Conservation (phyloP, 2,888 invertebrate genomes). For the Drosophila falleni region DNA sequence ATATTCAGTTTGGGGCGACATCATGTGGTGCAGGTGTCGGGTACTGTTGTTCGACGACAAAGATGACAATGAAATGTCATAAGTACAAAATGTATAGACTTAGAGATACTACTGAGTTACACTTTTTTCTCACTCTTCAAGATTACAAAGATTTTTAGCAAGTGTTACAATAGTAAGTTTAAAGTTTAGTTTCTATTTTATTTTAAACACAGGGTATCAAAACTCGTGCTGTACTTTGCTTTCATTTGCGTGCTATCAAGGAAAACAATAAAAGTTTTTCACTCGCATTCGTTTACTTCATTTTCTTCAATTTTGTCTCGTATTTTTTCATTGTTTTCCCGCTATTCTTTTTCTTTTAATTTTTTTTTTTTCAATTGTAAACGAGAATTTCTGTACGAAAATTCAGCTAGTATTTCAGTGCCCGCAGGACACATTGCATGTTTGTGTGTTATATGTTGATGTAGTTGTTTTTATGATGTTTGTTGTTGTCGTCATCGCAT, state of each 20-base stretch:
- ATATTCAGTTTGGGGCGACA: conserved; percentile 15
- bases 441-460: conserved; percentile 2
- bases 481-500: conserved; percentile 19
- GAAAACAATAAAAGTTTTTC: conserved; percentile 51
- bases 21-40: conserved; percentile 52
- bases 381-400: neutral
- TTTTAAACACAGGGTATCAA: conserved; percentile 14
- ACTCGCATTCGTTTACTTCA: conserved; percentile 9
- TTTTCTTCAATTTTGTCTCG: neutral
- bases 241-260: conserved; percentile 41
- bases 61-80: neutral
- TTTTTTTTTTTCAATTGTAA: neutral
- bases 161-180: too few relatives aligned
- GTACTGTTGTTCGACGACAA: conserved; percentile 5
- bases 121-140: too few relatives aligned
- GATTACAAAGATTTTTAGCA: too few relatives aligned
- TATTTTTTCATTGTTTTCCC: neutral
- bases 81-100: neutral
- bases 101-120: neutral
- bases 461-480: conserved; percentile 14
- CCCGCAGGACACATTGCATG: conserved; percentile 50
- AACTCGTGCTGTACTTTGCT: neutral
- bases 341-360: conserved; percentile 1
- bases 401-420: conserved; percentile 18
- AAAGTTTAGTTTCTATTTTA: neutral